Conservation (phyloP, 2,113 vertebrate genomes). For the Chascanopsetta lugubris region DNA sequence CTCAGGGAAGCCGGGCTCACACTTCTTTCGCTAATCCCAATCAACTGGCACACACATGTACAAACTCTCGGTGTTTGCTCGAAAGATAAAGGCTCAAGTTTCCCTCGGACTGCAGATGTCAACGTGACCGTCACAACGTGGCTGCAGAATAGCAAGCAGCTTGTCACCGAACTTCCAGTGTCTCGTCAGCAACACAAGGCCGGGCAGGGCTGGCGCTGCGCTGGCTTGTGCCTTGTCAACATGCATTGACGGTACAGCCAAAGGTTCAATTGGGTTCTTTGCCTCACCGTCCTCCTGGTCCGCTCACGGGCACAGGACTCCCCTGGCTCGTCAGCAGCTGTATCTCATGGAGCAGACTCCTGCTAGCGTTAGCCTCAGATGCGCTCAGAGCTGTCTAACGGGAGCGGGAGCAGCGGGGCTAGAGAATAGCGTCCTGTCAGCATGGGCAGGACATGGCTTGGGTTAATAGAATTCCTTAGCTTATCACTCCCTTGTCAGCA, state of each 20-base stretch:
- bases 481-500: constrained; percentile 55
- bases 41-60: constrained; percentile 59
- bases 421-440: constrained; percentile 46
- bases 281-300: constrained; percentile 17
- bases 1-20: constrained; percentile 46
- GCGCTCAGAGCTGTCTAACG: constrained; percentile 35
- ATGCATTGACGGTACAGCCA: constrained; percentile 30
- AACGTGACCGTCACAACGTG: constrained; percentile 68
- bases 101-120: constrained; percentile 59
- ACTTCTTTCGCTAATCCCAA: constrained; percentile 64
- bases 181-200: constrained; percentile 48
- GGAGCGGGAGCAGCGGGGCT: constrained; percentile 19
- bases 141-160: constrained; percentile 67
- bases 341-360: constrained; percentile 35
- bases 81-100: constrained; percentile 69
- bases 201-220: not conserved
- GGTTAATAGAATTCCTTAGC: constrained; percentile 47
- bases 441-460: constrained; percentile 30
- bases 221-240: constrained; percentile 53
- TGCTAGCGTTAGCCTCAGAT: not conserved
- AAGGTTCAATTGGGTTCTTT: constrained; percentile 37
- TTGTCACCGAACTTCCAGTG: constrained; percentile 58
- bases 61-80: constrained; percentile 54
- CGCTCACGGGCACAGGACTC: constrained; percentile 14
- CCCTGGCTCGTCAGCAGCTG: constrained; percentile 38